Conservation (phyloP, 2,888 invertebrate genomes). For the Peribatodes rhomboidaria region DNA sequence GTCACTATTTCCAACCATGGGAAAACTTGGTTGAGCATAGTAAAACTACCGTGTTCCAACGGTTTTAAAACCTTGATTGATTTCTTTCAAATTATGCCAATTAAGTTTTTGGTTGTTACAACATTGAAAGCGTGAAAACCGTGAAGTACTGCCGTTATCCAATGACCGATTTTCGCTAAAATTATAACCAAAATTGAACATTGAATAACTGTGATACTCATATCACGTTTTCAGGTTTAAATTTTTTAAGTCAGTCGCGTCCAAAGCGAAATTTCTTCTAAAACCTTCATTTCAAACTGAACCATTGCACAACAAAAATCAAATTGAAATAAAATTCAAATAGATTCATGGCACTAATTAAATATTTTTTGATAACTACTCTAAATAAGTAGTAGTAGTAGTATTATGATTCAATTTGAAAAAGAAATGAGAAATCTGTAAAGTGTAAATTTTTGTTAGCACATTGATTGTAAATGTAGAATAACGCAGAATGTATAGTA, state of each 20-base stretch:
- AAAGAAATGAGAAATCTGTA: constrained; percentile 55
- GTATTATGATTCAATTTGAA: constrained; percentile 42
- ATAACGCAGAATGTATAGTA: constrained; percentile 43
- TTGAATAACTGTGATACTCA: not conserved
- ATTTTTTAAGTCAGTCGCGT: constrained; percentile 37
- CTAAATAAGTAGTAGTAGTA: too few relatives aligned
- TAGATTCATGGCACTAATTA: too few relatives aligned
- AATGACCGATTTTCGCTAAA: constrained; percentile 40
- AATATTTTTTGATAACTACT: too few relatives aligned
- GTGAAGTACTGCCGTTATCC: constrained; percentile 46
- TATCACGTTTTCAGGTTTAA: constrained; percentile 9
- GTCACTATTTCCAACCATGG: too few relatives aligned
- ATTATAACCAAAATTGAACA: not conserved
- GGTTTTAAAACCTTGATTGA: constrained; percentile 14
- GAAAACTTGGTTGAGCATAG: too few relatives aligned
- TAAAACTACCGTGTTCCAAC: not conserved
- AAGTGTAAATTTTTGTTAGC: constrained; percentile 45
- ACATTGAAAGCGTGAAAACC: constrained; percentile 65
- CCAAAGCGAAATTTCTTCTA: constrained; percentile 37
- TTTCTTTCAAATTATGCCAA: constrained; percentile 34
- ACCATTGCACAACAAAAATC: constrained; percentile 16
- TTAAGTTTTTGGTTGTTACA: constrained; percentile 52
- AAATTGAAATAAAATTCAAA: not conserved
- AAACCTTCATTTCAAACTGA: constrained; percentile 38
- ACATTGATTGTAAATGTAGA: constrained; percentile 44